A percentile compares a stretch with the other conserved stretches of the same genome.
Conservation (phyloP, 92 coral and sea anemone species). For the Parazoanthus darwini region DNA sequence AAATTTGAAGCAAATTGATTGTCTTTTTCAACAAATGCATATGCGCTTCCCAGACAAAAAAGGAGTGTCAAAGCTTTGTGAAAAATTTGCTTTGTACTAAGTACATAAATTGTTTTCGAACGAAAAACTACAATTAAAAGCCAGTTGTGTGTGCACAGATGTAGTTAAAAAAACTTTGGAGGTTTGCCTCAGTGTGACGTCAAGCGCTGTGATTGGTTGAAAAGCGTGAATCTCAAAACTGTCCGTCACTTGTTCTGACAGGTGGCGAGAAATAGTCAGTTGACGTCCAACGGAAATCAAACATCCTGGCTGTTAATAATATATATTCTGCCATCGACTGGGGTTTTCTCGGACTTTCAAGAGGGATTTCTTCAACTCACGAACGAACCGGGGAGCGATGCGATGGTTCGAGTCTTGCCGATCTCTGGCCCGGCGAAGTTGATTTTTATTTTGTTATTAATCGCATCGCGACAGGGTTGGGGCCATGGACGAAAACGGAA, state of each 20-base stretch:
- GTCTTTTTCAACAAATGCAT: not conserved
- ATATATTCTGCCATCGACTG: constrained; percentile 48
- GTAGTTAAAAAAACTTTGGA: constrained; percentile 19
- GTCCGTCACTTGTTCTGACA: constrained; percentile 50
- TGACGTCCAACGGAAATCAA: constrained; percentile 59
- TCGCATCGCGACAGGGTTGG: constrained; percentile 46
- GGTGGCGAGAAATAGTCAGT: constrained; percentile 80
- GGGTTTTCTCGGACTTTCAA: constrained; percentile 62
- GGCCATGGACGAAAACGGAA: constrained; percentile 2
- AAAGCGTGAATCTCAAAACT: constrained; percentile 9
- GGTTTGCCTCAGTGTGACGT: constrained; percentile 52
- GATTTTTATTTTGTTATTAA: constrained; percentile 49
- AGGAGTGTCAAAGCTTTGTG: not conserved
- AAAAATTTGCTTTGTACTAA: not conserved
- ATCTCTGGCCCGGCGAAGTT: constrained; percentile 76
- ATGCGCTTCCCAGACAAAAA: not conserved
- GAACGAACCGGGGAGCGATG: constrained; percentile 86
- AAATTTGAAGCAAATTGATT: not conserved
- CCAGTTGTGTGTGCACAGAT: constrained; percentile 30
- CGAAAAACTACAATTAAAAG: not conserved
- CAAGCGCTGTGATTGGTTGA: constrained; percentile 74
- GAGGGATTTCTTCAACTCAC: constrained; percentile 54
- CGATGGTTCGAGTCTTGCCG: constrained; percentile 87
- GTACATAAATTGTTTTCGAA: not conserved
- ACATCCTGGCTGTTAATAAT: constrained; percentile 47